Base-by-base conservation (phyloP, 1,140 invertebrate genomes). In the Pseudomyrmex flavicornis region DNA sequence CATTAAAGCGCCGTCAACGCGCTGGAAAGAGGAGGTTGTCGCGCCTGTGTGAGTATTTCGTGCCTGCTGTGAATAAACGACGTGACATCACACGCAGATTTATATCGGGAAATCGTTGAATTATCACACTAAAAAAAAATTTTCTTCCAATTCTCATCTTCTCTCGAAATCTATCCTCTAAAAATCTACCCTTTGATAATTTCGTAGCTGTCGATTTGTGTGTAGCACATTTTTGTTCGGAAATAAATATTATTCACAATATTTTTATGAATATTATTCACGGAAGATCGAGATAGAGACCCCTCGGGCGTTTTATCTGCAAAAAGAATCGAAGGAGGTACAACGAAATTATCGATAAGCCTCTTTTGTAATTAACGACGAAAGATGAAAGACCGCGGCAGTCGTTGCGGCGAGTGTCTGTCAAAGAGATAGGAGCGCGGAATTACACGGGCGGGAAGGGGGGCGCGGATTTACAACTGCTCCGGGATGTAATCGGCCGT, bases 401-500 rank as follows among this genome's bases (percentile, higher is more conserved):
- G 52, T 54, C 76, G 15, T 48, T 26, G 20, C 48, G 22, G 73
- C 74, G 74, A 56, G 61, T 20, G 35, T 26, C 54, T 84, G 86
- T 90, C 87, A 85, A 79, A 80, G 65, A 61, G 79, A 82, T 88
- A 69, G 66, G 35, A 88, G 69, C 82, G 85, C 56, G 72, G 74
- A 86, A 86, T 89, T 87, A 90, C 85, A 91, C 68, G 72, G 58
- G 50, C 62, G 35, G 35, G 1, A 35, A 35, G 35, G 20, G 20
- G 56, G 83, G 73, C 22, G 22, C 22, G 74, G 59, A 88, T 70
- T 88, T 89, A 89, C 88, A 88, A 83, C 80, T 35, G 26, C 22
- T 26, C 48, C 20, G 9, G 85, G 48, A 87, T 88, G 85, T 89
- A 90, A 90, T 90, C 85, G 83, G 44, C 75, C 35, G 48, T 68